Evolutionary conservation across 2,888 invertebrate genomes (phyloP).

Genomic region (Macaria liturata): DNA sequence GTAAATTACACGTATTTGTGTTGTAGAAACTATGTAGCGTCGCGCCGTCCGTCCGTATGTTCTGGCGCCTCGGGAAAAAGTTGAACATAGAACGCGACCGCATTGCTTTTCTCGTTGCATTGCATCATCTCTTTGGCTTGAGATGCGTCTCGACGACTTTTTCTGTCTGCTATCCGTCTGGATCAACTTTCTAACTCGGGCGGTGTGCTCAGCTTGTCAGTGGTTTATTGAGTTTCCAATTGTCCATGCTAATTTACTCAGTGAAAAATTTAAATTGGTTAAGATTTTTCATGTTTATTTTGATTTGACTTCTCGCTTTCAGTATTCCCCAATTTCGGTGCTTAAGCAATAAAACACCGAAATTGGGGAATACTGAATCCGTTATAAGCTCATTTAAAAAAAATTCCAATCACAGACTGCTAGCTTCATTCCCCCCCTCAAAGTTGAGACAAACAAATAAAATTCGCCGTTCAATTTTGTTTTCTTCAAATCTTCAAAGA

Average conservation of each 20-base stretch:
- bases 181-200: conserved; percentile 49
- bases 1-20: conserved; percentile 50
- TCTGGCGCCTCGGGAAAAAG: conserved; percentile 69
- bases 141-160: conserved; percentile 55
- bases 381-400: conserved; percentile 20
- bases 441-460: conserved; percentile 5
- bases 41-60: conserved; percentile 27
- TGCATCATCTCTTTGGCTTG: conserved; percentile 53
- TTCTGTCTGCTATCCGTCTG: conserved; percentile 50
- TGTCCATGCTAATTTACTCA: neutral
- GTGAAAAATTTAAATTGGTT: neutral
- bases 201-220: conserved; percentile 28
- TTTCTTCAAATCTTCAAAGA: conserved; percentile 20
- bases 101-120: conserved; percentile 72
- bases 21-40: conserved; percentile 61
- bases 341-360: too few relatives aligned
- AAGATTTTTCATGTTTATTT: too few relatives aligned
- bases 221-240: conserved; percentile 27
- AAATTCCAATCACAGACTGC: conserved; percentile 15
- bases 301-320: too few relatives aligned
- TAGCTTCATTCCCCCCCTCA: conserved; percentile 1
- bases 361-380: too few relatives aligned
- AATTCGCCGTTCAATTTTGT: conserved; percentile 2
- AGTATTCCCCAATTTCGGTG: too few relatives aligned
- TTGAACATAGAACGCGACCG: conserved; percentile 54